phyloP scores from a whole-genome alignment of 2,888 invertebrate genomes.

The Coecobrya sp. region DNA sequence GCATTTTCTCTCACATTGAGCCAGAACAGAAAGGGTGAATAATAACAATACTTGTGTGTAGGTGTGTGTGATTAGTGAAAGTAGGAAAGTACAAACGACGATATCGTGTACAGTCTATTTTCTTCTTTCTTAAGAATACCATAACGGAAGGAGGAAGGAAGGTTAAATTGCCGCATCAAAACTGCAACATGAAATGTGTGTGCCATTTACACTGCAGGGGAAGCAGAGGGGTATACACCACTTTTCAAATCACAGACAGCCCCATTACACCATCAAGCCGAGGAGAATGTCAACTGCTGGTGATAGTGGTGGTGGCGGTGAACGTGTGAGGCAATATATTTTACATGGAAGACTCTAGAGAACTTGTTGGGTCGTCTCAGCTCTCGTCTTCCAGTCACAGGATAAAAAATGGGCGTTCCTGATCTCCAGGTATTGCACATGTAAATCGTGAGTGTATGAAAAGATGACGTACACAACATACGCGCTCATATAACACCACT shows the following conservation, averaged over 20 bases:
- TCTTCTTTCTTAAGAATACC: slow-evolving; percentile 38
- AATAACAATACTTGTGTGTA: slow-evolving; percentile 42
- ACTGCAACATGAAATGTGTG: slow-evolving; percentile 67
- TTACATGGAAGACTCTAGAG: slow-evolving; percentile 66
- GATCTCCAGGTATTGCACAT: slow-evolving; percentile 73
- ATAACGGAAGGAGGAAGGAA: slow-evolving; percentile 51
- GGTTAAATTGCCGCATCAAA: slow-evolving; percentile 80
- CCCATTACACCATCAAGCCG: slow-evolving; percentile 70
- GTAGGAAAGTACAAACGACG: neutral
- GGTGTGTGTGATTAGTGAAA: slow-evolving; percentile 48
- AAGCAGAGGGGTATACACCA: slow-evolving; percentile 41
- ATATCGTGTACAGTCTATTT: neutral
- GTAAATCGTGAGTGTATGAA: slow-evolving; percentile 66
- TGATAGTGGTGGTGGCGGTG: slow-evolving; percentile 18
- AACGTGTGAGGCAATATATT: slow-evolving; percentile 66
- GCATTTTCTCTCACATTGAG: slow-evolving; percentile 71
- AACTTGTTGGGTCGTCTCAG: slow-evolving; percentile 67
- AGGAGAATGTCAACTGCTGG: slow-evolving; percentile 76
- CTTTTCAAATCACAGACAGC: slow-evolving; percentile 75
- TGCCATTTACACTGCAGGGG: slow-evolving; percentile 66
- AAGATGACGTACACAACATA: slow-evolving; percentile 47
- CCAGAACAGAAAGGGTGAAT: slow-evolving; percentile 28
- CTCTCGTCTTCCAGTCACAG: slow-evolving; percentile 71
- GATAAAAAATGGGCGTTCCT: slow-evolving; percentile 77
- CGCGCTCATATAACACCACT: neutral